phyloP scores from a whole-genome alignment of 2,888 invertebrate genomes.

The Merodon equestris region DNA sequence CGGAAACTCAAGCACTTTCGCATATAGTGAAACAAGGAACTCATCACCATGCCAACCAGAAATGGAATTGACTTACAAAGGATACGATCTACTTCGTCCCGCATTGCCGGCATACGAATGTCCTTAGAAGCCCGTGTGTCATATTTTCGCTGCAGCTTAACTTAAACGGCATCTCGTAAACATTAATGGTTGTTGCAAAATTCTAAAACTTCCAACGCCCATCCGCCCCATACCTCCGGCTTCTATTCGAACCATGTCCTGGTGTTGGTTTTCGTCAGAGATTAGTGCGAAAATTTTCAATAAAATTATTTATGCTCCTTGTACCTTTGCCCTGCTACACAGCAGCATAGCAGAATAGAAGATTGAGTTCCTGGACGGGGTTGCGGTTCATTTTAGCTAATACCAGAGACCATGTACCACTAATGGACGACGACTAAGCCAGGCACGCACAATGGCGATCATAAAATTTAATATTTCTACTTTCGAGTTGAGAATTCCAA shows the following conservation, averaged over 20 bases:
- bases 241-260: neutral
- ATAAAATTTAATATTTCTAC: constrained; percentile 69
- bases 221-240: neutral
- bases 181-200: constrained; percentile 67
- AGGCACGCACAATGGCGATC: constrained; percentile 61
- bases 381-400: constrained; percentile 64
- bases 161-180: constrained; percentile 67
- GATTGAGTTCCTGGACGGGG: constrained; percentile 10
- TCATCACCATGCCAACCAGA: constrained; percentile 33
- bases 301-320: constrained; percentile 61
- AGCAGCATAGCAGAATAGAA: too few species aligned
- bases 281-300: constrained; percentile 69
- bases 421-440: constrained; percentile 65
- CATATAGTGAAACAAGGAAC: constrained; percentile 22
- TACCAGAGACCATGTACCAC: constrained; percentile 61
- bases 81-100: constrained; percentile 4
- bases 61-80: constrained; percentile 52
- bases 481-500: constrained; percentile 64
- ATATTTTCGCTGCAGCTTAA: constrained; percentile 66
- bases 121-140: constrained; percentile 47
- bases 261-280: constrained; percentile 47
- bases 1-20: constrained; percentile 53
- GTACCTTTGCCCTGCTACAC: constrained; percentile 18
- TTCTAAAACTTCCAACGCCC: constrained; percentile 18
- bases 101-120: neutral